These are phyloP conservation scores for Ips typographus DNA, from an alignment of 1,140 invertebrate species.

Conservation along the genomic window DNA sequence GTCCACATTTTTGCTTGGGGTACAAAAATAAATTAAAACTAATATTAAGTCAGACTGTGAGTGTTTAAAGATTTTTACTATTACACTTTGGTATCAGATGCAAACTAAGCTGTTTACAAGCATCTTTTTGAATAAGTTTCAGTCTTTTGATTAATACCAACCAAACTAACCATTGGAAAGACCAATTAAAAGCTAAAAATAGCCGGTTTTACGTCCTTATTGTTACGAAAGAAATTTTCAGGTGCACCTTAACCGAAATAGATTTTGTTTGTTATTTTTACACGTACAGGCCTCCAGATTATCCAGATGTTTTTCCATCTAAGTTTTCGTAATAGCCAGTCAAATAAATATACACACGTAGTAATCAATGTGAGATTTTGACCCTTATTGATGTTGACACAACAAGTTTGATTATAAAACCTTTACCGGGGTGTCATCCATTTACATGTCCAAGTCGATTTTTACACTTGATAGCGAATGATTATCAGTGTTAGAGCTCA, in stretches of 20 bases:
- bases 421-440: not conserved
- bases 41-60: no score
- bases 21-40: no score
- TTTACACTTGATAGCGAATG: not conserved
- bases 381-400: not conserved
- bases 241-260: not conserved
- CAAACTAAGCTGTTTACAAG: no score
- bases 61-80: no score
- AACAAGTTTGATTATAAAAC: not conserved
- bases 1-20: no score
- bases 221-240: slow-evolving; percentile 1
- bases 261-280: not conserved
- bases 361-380: not conserved
- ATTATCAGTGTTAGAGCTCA: not conserved
- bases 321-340: not conserved
- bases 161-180: no score
- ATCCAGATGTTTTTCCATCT: not conserved
- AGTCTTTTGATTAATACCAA: no score
- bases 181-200: not conserved
- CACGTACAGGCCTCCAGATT: not conserved
- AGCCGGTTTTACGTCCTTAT: not conserved
- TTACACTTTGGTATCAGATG: no score
- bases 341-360: not conserved
- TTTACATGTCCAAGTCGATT: not conserved
- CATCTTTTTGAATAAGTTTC: no score